These are phyloP conservation scores for Sebastes kiyomatsui DNA, from an alignment of 2,797 vertebrate genomes.

Conservation along the genomic window DNA sequence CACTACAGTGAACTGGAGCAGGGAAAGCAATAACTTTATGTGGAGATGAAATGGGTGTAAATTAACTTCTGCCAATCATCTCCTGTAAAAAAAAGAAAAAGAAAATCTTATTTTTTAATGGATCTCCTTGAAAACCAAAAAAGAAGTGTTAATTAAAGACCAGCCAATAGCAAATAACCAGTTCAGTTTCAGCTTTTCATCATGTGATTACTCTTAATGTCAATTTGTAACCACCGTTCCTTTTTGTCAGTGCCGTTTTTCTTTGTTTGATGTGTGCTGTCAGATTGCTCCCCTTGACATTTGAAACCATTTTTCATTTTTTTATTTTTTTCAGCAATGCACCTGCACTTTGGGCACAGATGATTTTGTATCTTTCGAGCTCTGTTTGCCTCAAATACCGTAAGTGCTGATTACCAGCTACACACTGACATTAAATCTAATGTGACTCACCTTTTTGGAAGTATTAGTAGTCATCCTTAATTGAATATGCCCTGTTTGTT, in stretches of 20 bases:
- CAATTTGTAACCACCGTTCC: conserved; percentile 2
- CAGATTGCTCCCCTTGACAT: not conserved
- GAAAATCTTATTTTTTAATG: no score
- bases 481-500: not conserved
- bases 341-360: not conserved
- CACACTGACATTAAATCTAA: not conserved
- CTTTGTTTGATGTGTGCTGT: conserved; percentile 9
- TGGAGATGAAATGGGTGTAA: not conserved
- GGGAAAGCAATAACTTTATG: not conserved
- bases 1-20: not conserved
- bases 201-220: conserved; percentile 21
- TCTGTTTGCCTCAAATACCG: not conserved
- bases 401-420: not conserved
- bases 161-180: not conserved
- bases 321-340: not conserved
- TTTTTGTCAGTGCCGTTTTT: not conserved
- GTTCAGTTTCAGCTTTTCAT: not conserved
- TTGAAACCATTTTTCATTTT: not conserved
- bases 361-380: not conserved
- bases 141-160: not conserved
- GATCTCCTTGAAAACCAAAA: not conserved
- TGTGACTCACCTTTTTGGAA: not conserved
- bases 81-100: no score
- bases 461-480: not conserved
- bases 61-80: not conserved